phyloP scores from a whole-genome alignment of 2,888 invertebrate genomes.

The Seira ritae region DNA sequence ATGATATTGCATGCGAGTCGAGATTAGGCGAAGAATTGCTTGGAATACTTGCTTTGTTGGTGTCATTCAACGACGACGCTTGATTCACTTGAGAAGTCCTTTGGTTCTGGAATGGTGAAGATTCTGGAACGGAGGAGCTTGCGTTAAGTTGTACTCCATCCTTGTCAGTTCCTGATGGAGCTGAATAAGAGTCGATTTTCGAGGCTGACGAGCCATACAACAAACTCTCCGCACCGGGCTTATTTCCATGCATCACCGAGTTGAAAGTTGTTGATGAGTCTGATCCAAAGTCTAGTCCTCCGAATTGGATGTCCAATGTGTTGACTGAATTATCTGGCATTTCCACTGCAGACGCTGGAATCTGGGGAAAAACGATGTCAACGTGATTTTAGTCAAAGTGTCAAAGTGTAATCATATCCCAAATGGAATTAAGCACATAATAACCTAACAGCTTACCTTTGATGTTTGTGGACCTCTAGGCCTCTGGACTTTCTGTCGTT shows the following conservation, averaged over 20 bases:
- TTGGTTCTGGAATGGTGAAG: constrained; percentile 73
- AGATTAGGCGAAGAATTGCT: constrained; percentile 57
- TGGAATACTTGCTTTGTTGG: constrained; percentile 48
- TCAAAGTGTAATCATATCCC: no score
- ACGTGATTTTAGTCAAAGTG: no score
- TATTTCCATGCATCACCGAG: constrained; percentile 69
- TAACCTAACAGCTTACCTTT: constrained; percentile 69
- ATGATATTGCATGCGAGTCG: constrained; percentile 62
- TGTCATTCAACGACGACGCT: constrained; percentile 34
- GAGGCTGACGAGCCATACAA: constrained; percentile 65
- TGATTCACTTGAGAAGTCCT: constrained; percentile 64
- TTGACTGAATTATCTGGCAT: constrained; percentile 93
- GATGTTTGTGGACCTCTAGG: constrained; percentile 66
- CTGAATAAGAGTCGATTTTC: constrained; percentile 68
- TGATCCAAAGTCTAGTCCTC: constrained; percentile 86
- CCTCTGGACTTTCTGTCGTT: constrained; percentile 70
- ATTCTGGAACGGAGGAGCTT: constrained; percentile 62
- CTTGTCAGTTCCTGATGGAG: constrained; percentile 62
- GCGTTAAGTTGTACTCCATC: constrained; percentile 66
- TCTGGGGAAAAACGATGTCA: constrained; percentile 80
- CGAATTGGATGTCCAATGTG: constrained; percentile 94
- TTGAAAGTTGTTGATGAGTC: constrained; percentile 74
- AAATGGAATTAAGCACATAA: not conserved
- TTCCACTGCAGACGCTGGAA: constrained; percentile 95
- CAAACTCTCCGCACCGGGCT: constrained; percentile 62